Percentiles rank a stretch among this genome's conserved stretches.
These are phyloP conservation scores for Tribolium freemani DNA, from an alignment of 2,888 invertebrate species.

Conservation along the genomic window DNA sequence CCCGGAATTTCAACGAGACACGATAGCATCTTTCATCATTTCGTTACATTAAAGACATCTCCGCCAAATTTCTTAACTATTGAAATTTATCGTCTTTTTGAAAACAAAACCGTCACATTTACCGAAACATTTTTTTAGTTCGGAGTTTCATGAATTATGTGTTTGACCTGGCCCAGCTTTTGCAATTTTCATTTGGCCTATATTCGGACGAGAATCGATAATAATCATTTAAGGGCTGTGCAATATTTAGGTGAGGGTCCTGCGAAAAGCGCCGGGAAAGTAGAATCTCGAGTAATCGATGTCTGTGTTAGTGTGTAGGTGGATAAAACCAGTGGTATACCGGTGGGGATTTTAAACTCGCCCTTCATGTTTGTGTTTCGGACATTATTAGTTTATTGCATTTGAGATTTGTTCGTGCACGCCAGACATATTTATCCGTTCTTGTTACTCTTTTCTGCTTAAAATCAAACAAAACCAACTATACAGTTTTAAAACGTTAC, in stretches of 20 bases:
- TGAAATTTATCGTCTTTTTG: background rate
- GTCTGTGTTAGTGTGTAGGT: slow-evolving; percentile 20
- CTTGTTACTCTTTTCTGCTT: no score
- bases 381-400: background rate
- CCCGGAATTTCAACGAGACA: background rate
- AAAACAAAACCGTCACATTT: background rate
- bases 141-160: no score
- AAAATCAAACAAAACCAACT: no score
- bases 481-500: no score
- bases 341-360: background rate
- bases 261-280: slow-evolving; percentile 15
- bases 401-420: no score
- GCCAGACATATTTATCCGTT: no score
- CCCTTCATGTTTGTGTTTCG: background rate
- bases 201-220: slow-evolving; percentile 1
- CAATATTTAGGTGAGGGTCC: slow-evolving; percentile 18
- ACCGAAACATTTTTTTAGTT: background rate
- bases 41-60: background rate
- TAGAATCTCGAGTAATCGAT: slow-evolving; percentile 14
- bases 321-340: slow-evolving; percentile 1
- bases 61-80: background rate
- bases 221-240: slow-evolving; percentile 13
- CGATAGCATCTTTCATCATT: slow-evolving; percentile 15
- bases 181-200: slow-evolving; percentile 1
- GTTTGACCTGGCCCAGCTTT: background rate